Base-by-base conservation (phyloP, 2,888 invertebrate species). In the Stenolophus ochropezus region DNA sequence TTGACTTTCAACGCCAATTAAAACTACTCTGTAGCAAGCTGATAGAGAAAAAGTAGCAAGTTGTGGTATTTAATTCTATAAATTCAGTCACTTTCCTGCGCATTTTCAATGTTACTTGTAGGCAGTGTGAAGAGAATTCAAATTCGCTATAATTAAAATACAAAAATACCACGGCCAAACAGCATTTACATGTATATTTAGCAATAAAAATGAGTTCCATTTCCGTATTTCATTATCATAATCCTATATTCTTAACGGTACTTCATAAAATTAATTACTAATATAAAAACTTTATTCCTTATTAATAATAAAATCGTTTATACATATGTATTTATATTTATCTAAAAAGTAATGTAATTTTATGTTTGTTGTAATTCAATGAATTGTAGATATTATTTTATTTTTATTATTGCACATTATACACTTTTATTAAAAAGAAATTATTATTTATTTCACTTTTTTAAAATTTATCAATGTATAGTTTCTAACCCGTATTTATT, bases 71-170 rank as follows among this genome's bases (percentile, higher is more conserved):
- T 53, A 49, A 53, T 53, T 53, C n/a, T n/a, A 53, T 53, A 53
- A 53, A n/a, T n/a, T n/a, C n/a, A 53, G 4, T 69, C 4, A 69
- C 18, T 69, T 69, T 27, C 42, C n/a, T 23, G 27, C 23, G 1
- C 20, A 53, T 4, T 65, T 27, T 65, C 33, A 33, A 25, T 65
- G 33, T 1, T 21, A 65, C 6, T 6, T 8, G 65, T 65, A 65
- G 65, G 65, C 25, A 65, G 14, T 16, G 4, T 18, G 33, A 65
- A 65, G 14, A 2, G 20, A 53, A 53, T 18, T 53, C 16, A 53
- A 18, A 53, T 18, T 53, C 3, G 18, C 4, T 75, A 5, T 83
- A 56, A 58, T 42, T 79, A 82, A 18, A 53, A 53, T 53, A 53
- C 16, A 25, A 73, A 53, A 53, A 14, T 53, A 53, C 18, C 53